These are phyloP conservation scores for Phalanger gymnotis DNA, from an alignment of 2,797 vertebrate species.

Conservation along the genomic window DNA sequence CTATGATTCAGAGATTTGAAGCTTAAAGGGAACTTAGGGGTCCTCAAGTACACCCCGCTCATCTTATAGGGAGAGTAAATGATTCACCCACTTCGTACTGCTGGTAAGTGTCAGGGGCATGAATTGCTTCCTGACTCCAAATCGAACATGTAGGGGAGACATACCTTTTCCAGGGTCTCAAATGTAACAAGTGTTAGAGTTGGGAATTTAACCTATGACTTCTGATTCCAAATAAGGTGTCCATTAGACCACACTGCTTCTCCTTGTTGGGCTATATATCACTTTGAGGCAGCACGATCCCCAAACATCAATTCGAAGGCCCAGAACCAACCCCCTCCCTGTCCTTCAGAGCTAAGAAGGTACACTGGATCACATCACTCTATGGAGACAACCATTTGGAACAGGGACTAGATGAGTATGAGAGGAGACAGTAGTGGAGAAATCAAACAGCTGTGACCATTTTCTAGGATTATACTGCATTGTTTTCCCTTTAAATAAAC, in stretches of 20 bases:
- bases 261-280: not conserved
- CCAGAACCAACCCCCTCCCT: not conserved
- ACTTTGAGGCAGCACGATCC: not conserved
- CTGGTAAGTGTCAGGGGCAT: not conserved
- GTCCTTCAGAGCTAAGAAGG: not conserved
- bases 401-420: not conserved
- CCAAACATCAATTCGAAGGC: not conserved
- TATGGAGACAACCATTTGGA: not conserved
- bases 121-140: not conserved
- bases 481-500: conserved; percentile 30
- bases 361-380: accelerated
- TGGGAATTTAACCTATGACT: not conserved
- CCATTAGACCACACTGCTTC: not conserved
- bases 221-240: not conserved
- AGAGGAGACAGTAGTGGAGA: not conserved
- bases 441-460: not conserved
- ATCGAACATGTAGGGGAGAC: not conserved
- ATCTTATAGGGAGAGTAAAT: not conserved
- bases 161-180: not conserved
- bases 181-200: not conserved
- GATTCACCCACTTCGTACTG: not conserved
- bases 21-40: not conserved
- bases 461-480: not conserved
- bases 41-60: not conserved
- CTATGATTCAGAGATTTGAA: not conserved